Conservation (phyloP, 2,113 vertebrate genomes). For the Charina bottae region DNA sequence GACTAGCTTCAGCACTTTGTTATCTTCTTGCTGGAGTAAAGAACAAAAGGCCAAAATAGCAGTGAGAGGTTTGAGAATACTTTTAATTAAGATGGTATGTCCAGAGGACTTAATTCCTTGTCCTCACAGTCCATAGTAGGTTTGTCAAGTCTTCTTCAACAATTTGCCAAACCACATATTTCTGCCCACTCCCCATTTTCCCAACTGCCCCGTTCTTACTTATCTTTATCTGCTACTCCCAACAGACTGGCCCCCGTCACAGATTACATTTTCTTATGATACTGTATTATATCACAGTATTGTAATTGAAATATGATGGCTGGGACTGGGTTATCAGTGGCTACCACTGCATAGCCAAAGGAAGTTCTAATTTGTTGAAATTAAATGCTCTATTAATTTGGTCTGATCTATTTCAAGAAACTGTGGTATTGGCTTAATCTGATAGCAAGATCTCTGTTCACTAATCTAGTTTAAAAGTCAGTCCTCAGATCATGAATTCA, state of each 20-base stretch:
- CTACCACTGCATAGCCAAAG: not conserved
- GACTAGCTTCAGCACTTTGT: slow-evolving; percentile 87
- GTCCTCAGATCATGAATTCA: not conserved
- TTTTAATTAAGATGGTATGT: not conserved
- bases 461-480: not conserved
- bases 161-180: not conserved
- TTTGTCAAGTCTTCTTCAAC: not conserved
- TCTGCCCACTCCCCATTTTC: not conserved
- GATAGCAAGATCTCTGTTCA: not conserved
- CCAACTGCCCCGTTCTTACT: not conserved
- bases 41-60: slow-evolving; percentile 45
- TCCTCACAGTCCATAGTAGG: not conserved
- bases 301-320: not conserved
- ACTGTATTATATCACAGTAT: not conserved
- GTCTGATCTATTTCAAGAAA: not conserved
- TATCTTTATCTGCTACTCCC: not conserved
- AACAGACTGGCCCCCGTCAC: not conserved
- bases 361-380: not conserved
- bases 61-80: not conserved
- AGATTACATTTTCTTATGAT: not conserved
- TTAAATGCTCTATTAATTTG: not conserved
- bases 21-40: slow-evolving; percentile 85
- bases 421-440: not conserved
- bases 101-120: not conserved
- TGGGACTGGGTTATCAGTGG: not conserved